These are phyloP conservation scores for Osmerus mordax DNA, from an alignment of 2,113 vertebrate species.

Conservation along the genomic window DNA sequence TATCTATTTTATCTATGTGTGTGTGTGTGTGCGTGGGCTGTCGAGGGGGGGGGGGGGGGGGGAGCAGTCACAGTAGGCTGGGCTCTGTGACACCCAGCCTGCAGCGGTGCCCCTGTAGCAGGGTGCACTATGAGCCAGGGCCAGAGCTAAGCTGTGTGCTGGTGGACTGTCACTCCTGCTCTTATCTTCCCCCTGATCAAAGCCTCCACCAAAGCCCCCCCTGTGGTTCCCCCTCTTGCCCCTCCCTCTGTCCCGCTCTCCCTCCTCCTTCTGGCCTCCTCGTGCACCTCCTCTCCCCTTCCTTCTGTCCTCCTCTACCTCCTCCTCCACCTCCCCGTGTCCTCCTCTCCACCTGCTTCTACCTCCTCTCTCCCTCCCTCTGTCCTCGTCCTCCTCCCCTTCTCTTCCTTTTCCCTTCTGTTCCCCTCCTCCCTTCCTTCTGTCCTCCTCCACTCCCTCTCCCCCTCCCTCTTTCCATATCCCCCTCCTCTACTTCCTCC, in stretches of 20 bases:
- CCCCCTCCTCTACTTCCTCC: no score
- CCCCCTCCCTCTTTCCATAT: no score
- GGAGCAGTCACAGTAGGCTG: conserved; percentile 9
- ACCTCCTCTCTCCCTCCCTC: not conserved
- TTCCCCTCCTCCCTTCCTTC: no score
- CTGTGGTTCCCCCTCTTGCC: conserved; percentile 1
- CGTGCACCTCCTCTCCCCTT: not conserved
- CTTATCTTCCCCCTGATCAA: conserved; percentile 50
- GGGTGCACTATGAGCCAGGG: conserved; percentile 26
- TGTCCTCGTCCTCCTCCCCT: not conserved
- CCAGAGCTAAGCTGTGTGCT: conserved; percentile 45
- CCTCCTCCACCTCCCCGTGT: not conserved
- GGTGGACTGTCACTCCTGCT: conserved; percentile 52
- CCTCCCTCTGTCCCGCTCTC: no score
- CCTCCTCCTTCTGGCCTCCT: not conserved
- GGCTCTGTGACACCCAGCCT: conserved; percentile 29
- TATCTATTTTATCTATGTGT: not conserved
- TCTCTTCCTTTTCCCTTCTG: no score
- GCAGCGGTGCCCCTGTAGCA: conserved; percentile 12
- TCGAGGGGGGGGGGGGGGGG: conserved; percentile 20
- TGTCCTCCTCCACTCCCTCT: no score
- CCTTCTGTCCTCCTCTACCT: not conserved
- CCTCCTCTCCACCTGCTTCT: not conserved
- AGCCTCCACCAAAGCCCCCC: conserved; percentile 19
- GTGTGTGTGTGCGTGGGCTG: not conserved